These are phyloP conservation scores for Acanthaster planci DNA, from an alignment of 35 echinoderm and acorn worm genomes.

Conservation along the genomic window DNA sequence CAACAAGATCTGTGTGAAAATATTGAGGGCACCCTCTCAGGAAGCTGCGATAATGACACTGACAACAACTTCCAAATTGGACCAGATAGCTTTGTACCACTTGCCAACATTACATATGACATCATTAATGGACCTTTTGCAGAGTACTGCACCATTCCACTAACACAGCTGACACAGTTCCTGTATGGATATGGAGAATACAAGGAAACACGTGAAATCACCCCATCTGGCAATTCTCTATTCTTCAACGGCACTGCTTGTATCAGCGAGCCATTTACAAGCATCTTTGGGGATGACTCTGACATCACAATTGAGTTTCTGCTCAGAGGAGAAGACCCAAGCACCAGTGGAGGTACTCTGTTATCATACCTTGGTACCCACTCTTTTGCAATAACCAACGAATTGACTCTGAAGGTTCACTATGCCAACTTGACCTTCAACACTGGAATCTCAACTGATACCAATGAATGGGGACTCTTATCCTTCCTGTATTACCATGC, in stretches of 20 bases:
- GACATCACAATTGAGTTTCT: conserved; percentile 80
- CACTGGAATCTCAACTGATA: conserved; percentile 50
- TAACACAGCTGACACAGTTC: conserved; percentile 35
- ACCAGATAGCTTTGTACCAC: neutral
- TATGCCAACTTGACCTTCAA: conserved; percentile 18
- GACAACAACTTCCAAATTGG: conserved; percentile 53
- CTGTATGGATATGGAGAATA: conserved; percentile 40
- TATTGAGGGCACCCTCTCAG: conserved; percentile 49
- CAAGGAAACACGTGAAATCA: conserved; percentile 45
- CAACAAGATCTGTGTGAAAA: conserved; percentile 22
- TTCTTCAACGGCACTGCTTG: conserved; percentile 69
- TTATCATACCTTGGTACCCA: conserved; percentile 41
- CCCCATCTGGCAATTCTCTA: conserved; percentile 52
- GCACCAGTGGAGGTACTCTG: conserved; percentile 40
- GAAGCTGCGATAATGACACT: conserved; percentile 56
- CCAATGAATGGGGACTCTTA: conserved; percentile 65
- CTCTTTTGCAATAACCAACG: conserved; percentile 61
- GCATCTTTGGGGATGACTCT: conserved; percentile 24
- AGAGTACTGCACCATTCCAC: conserved; percentile 46
- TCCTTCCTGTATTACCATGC: conserved; percentile 60
- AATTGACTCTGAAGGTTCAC: conserved; percentile 45
- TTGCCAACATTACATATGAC: conserved; percentile 46
- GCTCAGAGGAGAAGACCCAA: conserved; percentile 36
- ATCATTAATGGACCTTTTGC: conserved; percentile 70
- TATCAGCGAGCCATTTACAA: conserved; percentile 47